A percentile compares a stretch with the other conserved stretches of the same genome.
phyloP scores from a whole-genome alignment of 2,888 invertebrate species.

The Criorhina ranunculi region DNA sequence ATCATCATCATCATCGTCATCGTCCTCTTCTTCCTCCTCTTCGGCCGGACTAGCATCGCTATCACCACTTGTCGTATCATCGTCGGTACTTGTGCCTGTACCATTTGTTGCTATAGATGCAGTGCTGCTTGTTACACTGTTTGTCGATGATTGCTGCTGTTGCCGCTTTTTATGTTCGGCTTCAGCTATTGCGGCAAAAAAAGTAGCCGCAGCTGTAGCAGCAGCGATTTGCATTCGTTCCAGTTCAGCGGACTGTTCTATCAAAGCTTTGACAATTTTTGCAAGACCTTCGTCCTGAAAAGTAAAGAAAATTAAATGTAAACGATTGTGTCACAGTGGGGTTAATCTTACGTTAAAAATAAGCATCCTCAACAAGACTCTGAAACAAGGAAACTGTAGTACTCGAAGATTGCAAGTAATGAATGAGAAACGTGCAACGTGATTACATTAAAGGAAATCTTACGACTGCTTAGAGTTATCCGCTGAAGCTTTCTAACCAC shows the following conservation, averaged over 20 bases:
- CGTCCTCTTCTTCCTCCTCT: slow-evolving; percentile 74
- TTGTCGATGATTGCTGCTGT: slow-evolving; percentile 22
- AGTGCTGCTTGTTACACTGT: slow-evolving; percentile 32
- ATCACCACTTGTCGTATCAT: slow-evolving; percentile 68
- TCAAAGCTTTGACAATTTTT: slow-evolving; percentile 90
- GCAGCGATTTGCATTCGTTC: slow-evolving; percentile 81
- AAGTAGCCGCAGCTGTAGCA: slow-evolving; percentile 80
- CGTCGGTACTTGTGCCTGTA: slow-evolving; percentile 58
- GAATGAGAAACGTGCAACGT: too few species aligned
- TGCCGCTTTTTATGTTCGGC: slow-evolving; percentile 74
- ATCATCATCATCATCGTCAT: slow-evolving; percentile 78
- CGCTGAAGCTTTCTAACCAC: too few species aligned
- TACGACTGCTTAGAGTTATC: too few species aligned
- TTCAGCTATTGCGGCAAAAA: slow-evolving; percentile 77
- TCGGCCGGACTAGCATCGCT: slow-evolving; percentile 77
- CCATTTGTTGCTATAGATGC: slow-evolving; percentile 49
- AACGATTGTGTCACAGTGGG: not conserved
- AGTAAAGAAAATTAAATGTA: slow-evolving; percentile 22
- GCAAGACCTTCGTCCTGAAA: slow-evolving; percentile 87
- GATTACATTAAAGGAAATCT: too few species aligned
- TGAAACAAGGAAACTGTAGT: too few species aligned
- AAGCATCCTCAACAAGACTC: too few species aligned
- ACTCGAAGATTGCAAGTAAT: too few species aligned
- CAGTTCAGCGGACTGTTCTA: slow-evolving; percentile 87
- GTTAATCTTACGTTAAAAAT: too few species aligned